A percentile compares a stretch with the other conserved stretches of the same genome.
Conservation (phyloP, 1,140 invertebrate species). For the Ruditapes philippinarum region DNA sequence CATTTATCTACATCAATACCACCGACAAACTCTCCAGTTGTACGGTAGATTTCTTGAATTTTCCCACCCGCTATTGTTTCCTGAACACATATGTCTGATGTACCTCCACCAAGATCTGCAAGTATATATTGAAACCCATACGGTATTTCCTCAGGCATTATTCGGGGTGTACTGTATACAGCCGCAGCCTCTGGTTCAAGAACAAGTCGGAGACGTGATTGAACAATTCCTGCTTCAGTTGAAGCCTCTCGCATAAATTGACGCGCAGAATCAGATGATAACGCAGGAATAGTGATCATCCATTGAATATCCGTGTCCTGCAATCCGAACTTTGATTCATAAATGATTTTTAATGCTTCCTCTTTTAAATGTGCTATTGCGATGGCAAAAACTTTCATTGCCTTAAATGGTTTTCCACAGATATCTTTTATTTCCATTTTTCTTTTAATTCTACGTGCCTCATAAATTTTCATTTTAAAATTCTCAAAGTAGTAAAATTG, state of each 20-base stretch:
- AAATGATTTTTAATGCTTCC: neutral
- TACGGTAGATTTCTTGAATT: neutral
- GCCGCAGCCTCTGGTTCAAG: slow-evolving; percentile 68
- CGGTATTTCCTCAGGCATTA: neutral
- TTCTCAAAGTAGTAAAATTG: slow-evolving; percentile 27
- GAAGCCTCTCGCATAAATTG: slow-evolving; percentile 62
- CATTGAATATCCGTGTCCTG: slow-evolving; percentile 24
- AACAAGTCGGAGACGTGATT: slow-evolving; percentile 21
- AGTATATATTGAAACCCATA: slow-evolving; percentile 54
- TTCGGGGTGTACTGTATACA: slow-evolving; percentile 39
- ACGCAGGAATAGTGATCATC: slow-evolving; percentile 57
- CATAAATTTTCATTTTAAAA: slow-evolving; percentile 43
- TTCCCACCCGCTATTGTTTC: neutral
- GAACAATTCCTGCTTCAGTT: slow-evolving; percentile 53
- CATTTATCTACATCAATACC: neutral
- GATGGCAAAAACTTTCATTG: neutral
- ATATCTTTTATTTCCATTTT: neutral
- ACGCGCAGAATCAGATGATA: slow-evolving; percentile 45
- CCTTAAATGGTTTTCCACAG: neutral
- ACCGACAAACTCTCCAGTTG: neutral
- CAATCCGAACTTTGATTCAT: neutral
- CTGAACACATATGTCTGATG: slow-evolving; percentile 6
- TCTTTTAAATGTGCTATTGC: neutral
- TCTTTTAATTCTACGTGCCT: neutral
- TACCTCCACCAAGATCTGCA: slow-evolving; percentile 63